Percentiles rank a stretch among this genome's conserved stretches.
These are phyloP conservation scores for Chironomus tepperi DNA, from an alignment of 1,140 invertebrate genomes.

Conservation along the genomic window DNA sequence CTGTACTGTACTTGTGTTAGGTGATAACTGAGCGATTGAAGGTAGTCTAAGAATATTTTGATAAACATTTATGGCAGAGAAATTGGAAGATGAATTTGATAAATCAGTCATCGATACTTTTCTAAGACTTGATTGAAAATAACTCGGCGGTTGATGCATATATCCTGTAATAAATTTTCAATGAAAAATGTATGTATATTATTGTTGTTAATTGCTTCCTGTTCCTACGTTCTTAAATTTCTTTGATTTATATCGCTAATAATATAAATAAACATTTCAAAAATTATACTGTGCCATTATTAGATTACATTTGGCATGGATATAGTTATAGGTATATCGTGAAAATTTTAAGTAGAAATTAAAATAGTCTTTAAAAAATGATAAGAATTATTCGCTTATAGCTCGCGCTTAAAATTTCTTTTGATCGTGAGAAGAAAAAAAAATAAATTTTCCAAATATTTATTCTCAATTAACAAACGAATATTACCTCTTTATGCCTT, in stretches of 20 bases:
- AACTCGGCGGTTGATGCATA: not conserved
- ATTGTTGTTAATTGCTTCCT: not conserved
- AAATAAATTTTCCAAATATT: conserved; percentile 6
- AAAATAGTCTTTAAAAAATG: no score
- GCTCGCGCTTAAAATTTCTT: not conserved
- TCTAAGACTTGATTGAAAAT: not conserved
- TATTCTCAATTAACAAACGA: conserved; percentile 18
- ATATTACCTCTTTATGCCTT: not conserved
- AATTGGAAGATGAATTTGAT: not conserved
- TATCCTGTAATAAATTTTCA: conserved; percentile 17
- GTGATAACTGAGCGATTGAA: not conserved
- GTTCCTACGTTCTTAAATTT: not conserved
- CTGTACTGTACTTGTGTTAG: not conserved
- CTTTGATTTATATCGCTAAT: not conserved
- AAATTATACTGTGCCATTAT: no score
- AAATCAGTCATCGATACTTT: not conserved
- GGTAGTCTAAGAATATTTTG: not conserved
- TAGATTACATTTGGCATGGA: no score
- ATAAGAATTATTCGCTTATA: no score
- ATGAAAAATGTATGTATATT: not conserved
- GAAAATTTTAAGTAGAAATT: no score
- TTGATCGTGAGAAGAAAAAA: not conserved
- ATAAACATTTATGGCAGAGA: not conserved
- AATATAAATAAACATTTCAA: not conserved
- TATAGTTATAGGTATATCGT: no score